Evolutionary conservation across 2,113 vertebrate species (phyloP).

Genomic region (Nibea albiflora): DNA sequence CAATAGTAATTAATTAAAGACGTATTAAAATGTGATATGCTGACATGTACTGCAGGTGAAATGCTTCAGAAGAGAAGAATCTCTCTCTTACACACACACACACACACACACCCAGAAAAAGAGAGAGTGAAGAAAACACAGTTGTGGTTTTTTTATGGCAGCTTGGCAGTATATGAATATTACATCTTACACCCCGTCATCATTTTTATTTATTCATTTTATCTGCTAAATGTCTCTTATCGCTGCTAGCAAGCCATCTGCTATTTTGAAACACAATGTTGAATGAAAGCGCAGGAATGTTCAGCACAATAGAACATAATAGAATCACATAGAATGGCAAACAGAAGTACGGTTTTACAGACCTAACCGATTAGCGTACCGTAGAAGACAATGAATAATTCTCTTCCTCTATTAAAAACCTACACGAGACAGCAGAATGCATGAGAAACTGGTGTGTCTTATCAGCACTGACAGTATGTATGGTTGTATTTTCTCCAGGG

Average conservation of each 20-base stretch:
- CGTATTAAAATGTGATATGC: neutral
- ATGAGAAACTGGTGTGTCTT: slow-evolving; percentile 57
- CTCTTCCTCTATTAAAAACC: slow-evolving; percentile 58
- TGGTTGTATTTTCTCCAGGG: slow-evolving; percentile 57
- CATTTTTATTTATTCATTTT: slow-evolving; percentile 70
- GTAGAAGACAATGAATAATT: slow-evolving; percentile 73
- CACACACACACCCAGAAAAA: neutral
- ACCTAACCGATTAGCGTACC: slow-evolving; percentile 67
- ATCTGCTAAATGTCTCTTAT: slow-evolving; percentile 72
- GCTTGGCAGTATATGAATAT: slow-evolving; percentile 54
- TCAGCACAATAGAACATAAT: slow-evolving; percentile 65
- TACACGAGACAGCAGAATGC: slow-evolving; percentile 42
- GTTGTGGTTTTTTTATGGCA: slow-evolving; percentile 20
- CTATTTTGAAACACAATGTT: slow-evolving; percentile 60
- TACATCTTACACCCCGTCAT: slow-evolving; percentile 59
- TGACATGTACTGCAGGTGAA: slow-evolving; percentile 7
- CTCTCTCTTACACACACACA: neutral
- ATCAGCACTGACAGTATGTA: slow-evolving; percentile 65
- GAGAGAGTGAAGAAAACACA: slow-evolving; percentile 7
- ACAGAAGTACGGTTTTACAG: slow-evolving; percentile 42
- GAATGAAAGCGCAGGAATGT: slow-evolving; percentile 52
- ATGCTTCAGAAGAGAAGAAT: slow-evolving; percentile 2
- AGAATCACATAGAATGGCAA: slow-evolving; percentile 51
- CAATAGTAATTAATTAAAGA: neutral
- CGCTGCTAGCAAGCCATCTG: slow-evolving; percentile 62